Evolutionary conservation across 2,113 vertebrate species (phyloP).

Genomic region (Rhinichthys klamathensis): DNA sequence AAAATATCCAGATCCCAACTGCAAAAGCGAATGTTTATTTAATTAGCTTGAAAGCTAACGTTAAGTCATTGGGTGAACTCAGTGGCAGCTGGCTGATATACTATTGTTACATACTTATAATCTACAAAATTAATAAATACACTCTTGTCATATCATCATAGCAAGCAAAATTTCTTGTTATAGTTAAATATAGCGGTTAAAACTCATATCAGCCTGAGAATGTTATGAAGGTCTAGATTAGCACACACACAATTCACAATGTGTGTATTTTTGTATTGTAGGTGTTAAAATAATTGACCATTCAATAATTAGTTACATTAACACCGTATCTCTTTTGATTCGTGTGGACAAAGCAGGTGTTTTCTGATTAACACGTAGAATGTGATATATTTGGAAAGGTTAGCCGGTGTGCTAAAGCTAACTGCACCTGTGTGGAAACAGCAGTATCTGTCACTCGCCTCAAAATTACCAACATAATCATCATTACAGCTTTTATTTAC

Average conservation of each 20-base stretch:
- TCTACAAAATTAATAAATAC: not conserved
- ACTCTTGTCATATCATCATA: not conserved
- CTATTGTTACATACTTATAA: slow-evolving; percentile 4
- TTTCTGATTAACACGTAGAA: not conserved
- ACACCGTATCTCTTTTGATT: not conserved
- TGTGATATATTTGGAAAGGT: not conserved
- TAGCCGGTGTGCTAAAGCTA: slow-evolving; percentile 40
- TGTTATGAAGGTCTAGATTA: not conserved
- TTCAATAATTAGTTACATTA: not conserved
- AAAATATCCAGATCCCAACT: not conserved
- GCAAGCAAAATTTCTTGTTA: not conserved
- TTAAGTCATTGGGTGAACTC: slow-evolving; percentile 2
- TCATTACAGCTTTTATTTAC: not conserved
- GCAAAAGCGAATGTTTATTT: not conserved
- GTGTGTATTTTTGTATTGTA: not conserved
- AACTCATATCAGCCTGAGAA: not conserved
- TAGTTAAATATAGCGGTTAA: not conserved
- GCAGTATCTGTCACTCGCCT: not conserved
- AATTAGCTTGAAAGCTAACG: slow-evolving; percentile 17
- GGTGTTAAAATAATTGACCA: not conserved
- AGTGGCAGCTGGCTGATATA: slow-evolving; percentile 3
- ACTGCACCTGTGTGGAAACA: slow-evolving; percentile 34
- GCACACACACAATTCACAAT: not conserved
- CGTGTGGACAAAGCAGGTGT: too few relatives aligned
- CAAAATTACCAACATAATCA: not conserved